Evolutionary conservation across 2,797 vertebrate genomes (phyloP).

Genomic region (Taenioides sp.): DNA sequence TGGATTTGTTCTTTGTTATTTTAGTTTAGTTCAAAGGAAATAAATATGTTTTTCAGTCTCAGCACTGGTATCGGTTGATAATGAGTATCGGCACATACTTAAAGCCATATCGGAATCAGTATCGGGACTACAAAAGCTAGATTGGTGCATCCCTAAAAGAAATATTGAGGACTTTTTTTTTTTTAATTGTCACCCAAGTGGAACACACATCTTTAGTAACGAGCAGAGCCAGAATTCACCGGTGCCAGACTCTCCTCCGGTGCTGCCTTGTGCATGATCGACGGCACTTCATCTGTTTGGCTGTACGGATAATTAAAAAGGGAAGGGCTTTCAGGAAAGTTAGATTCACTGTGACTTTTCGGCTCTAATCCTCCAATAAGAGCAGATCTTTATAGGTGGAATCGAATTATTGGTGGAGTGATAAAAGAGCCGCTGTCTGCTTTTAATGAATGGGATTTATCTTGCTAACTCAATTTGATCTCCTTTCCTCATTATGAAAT

Average conservation of each 20-base stretch:
- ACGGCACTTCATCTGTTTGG: slow-evolving; percentile 64
- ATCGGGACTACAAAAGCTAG: too few relatives aligned
- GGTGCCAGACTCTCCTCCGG: slow-evolving; percentile 38
- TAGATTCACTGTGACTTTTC: slow-evolving; percentile 42
- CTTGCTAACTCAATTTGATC: slow-evolving; percentile 64
- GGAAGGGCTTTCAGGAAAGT: slow-evolving; percentile 51
- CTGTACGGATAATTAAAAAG: slow-evolving; percentile 70
- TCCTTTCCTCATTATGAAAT: slow-evolving; percentile 52
- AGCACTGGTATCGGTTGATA: too few relatives aligned
- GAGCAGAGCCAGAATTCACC: slow-evolving; percentile 20
- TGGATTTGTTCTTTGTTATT: too few relatives aligned
- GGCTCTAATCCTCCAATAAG: slow-evolving; percentile 69
- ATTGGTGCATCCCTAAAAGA: background rate
- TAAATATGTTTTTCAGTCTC: too few relatives aligned
- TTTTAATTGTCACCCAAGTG: background rate
- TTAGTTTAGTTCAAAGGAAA: too few relatives aligned
- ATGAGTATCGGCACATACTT: too few relatives aligned
- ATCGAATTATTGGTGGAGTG: slow-evolving; percentile 68
- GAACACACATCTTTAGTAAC: slow-evolving; percentile 3
- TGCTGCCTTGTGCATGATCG: slow-evolving; percentile 50
- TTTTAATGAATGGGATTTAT: slow-evolving; percentile 72
- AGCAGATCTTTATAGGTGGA: slow-evolving; percentile 76
- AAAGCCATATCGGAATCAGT: too few relatives aligned
- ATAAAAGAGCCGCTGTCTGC: slow-evolving; percentile 52
- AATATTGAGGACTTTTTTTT: background rate